Conservation (phyloP, 2,113 vertebrate genomes). For the Eulemur rufifrons region DNA sequence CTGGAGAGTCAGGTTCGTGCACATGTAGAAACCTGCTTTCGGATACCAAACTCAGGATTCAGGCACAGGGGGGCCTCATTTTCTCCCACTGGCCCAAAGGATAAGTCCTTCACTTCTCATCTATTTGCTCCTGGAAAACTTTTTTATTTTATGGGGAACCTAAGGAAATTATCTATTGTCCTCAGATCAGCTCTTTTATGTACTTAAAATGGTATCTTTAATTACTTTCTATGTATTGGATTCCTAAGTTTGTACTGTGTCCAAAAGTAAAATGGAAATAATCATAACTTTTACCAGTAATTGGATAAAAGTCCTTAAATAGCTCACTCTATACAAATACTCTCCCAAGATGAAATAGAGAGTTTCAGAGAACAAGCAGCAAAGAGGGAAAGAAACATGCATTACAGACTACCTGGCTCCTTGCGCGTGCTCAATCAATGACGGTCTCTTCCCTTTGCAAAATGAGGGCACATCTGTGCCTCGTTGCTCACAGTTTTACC, state of each 20-base stretch:
- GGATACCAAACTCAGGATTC: not conserved
- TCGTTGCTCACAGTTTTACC: accelerated
- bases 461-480: not conserved
- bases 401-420: not conserved
- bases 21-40: not conserved
- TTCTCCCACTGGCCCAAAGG: not conserved
- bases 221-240: not conserved
- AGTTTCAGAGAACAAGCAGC: not conserved
- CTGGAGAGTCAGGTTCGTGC: not conserved
- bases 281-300: slow-evolving; percentile 11
- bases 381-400: not conserved
- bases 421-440: not conserved
- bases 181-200: not conserved
- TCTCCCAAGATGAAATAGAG: not conserved
- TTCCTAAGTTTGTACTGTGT: not conserved
- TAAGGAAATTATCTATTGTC: not conserved
- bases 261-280: not conserved
- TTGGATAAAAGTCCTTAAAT: not conserved
- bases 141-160: not conserved
- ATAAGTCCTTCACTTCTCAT: not conserved
- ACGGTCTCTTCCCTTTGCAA: not conserved
- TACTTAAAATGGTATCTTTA: not conserved
- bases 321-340: not conserved
- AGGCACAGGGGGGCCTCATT: not conserved
- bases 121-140: not conserved